Evolutionary conservation across 2,888 invertebrate genomes (phyloP).

Genomic region (Aleiodes testaceus): DNA sequence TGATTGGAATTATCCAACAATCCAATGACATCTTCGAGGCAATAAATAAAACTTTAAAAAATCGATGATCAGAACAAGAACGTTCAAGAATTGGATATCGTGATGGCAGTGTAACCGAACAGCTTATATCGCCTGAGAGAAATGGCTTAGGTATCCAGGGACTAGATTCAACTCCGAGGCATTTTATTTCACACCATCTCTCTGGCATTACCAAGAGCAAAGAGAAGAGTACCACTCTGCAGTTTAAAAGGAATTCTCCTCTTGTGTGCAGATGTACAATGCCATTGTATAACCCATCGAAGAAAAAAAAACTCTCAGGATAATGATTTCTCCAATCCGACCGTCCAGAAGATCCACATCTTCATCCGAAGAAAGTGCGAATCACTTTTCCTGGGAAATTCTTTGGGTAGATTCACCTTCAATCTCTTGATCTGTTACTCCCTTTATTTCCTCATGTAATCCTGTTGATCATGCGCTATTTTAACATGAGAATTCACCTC

Average conservation of each 20-base stretch:
- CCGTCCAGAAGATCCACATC: constrained; percentile 37
- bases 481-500: background rate
- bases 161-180: constrained; percentile 21
- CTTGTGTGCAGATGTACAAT: constrained; percentile 14
- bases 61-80: constrained; percentile 12
- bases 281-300: constrained; percentile 4
- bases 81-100: constrained; percentile 29
- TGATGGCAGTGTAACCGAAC: constrained; percentile 22
- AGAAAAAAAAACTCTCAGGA: constrained; percentile 30
- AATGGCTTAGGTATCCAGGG: constrained; percentile 23
- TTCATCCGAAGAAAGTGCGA: constrained; percentile 25
- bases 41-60: too few species aligned
- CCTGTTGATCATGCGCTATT: constrained; percentile 21
- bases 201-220: constrained; percentile 4
- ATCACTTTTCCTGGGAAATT: background rate
- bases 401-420: background rate
- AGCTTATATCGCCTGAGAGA: constrained; percentile 34
- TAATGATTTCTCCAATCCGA: constrained; percentile 24
- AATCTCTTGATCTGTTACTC: constrained; percentile 5
- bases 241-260: constrained; percentile 11
- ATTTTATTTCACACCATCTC: constrained; percentile 18
- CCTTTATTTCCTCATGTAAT: constrained; percentile 10
- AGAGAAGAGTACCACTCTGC: constrained; percentile 1
- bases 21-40: too few species aligned
- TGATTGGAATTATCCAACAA: background rate